These are phyloP conservation scores for Dipus sagitta DNA, from an alignment of 2,797 vertebrate genomes.

Conservation along the genomic window DNA sequence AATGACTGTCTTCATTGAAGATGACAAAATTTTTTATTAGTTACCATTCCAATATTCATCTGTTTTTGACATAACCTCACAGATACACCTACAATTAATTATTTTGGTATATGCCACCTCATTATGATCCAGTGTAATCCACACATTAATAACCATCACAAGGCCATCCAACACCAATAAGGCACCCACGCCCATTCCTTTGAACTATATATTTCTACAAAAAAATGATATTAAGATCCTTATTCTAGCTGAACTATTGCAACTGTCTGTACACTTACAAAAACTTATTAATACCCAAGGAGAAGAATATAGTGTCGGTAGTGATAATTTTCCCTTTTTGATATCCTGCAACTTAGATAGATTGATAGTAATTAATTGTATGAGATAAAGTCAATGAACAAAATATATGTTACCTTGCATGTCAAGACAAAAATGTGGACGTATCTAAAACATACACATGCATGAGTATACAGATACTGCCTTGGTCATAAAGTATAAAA, in stretches of 20 bases:
- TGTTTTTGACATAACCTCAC: neutral
- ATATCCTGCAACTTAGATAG: neutral
- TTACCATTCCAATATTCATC: neutral
- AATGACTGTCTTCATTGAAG: neutral
- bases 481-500: neutral
- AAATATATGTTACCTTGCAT: no score
- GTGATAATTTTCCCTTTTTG: neutral
- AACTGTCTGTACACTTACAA: neutral
- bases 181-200: rapidly evolving
- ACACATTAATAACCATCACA: neutral
- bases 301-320: neutral
- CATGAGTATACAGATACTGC: no score
- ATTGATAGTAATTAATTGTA: neutral
- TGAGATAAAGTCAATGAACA: neutral
- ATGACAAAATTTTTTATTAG: neutral
- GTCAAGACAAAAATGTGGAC: neutral
- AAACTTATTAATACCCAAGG: neutral
- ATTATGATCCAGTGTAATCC: neutral
- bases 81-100: neutral
- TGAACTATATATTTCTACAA: no score
- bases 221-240: neutral
- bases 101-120: neutral
- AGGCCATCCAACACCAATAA: no score
- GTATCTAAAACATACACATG: neutral
- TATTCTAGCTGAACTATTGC: neutral